A percentile compares a stretch with the other conserved stretches of the same genome.
Evolutionary conservation across 2,888 invertebrate genomes (phyloP).

Genomic region (Drosophila pseudotakahashii): DNA sequence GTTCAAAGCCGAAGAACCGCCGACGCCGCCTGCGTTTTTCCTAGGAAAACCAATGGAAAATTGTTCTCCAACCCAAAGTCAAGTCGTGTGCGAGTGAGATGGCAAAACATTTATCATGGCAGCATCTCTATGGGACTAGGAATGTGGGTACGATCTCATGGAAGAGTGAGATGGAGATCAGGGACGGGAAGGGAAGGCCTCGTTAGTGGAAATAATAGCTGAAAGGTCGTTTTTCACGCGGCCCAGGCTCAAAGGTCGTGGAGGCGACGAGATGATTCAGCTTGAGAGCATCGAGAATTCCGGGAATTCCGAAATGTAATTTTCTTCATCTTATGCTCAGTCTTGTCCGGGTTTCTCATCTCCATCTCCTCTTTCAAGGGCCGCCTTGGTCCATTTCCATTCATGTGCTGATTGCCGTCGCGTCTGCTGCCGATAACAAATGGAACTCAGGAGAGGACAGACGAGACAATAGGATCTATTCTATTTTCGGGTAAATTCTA

Average conservation of each 20-base stretch:
- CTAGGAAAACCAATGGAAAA: slow-evolving; percentile 58
- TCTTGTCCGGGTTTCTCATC: slow-evolving; percentile 16
- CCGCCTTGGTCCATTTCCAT: slow-evolving; percentile 60
- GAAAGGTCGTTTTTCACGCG: slow-evolving; percentile 80
- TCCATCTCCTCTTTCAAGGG: slow-evolving; percentile 52
- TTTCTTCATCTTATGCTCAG: slow-evolving; percentile 48
- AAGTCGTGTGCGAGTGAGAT: slow-evolving; percentile 59
- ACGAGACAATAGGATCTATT: slow-evolving; percentile 46
- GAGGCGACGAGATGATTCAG: slow-evolving; percentile 67
- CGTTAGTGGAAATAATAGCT: slow-evolving; percentile 73
- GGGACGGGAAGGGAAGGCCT: slow-evolving; percentile 53
- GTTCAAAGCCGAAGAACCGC: slow-evolving; percentile 65
- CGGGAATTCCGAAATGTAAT: slow-evolving; percentile 71
- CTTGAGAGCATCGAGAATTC: slow-evolving; percentile 62
- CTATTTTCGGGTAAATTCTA: slow-evolving; percentile 42
- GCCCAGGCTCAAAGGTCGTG: slow-evolving; percentile 70
- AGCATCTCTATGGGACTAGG: slow-evolving; percentile 65
- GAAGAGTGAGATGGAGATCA: slow-evolving; percentile 32
- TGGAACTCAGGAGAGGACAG: slow-evolving; percentile 24
- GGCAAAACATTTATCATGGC: slow-evolving; percentile 29
- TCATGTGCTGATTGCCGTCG: slow-evolving; percentile 69
- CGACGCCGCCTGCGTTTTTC: slow-evolving; percentile 42
- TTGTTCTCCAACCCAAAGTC: slow-evolving; percentile 73
- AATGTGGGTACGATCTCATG: slow-evolving; percentile 72
- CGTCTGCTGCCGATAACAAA: slow-evolving; percentile 67